Evolutionary conservation across 2,113 vertebrate species (phyloP).

Genomic region (Lagenorhynchus albirostris): DNA sequence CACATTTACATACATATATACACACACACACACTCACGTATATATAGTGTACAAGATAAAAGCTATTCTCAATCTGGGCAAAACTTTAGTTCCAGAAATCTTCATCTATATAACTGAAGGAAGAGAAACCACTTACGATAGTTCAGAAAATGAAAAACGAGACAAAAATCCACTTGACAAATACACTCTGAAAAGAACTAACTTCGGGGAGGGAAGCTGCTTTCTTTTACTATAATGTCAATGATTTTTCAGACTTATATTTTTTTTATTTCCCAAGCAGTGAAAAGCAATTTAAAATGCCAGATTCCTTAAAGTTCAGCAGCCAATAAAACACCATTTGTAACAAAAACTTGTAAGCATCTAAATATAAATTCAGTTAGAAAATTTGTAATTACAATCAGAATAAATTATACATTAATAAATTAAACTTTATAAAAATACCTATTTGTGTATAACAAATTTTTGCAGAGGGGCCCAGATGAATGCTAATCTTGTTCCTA

Average conservation of each 20-base stretch:
- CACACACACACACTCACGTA: too few species aligned
- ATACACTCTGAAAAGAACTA: background rate
- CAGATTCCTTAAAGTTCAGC: background rate
- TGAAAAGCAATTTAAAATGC: background rate
- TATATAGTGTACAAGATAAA: background rate
- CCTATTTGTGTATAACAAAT: background rate
- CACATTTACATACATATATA: accelerated
- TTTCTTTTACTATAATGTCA: background rate
- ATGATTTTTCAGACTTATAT: background rate
- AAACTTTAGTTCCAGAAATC: background rate
- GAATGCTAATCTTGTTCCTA: slow-evolving; percentile 36
- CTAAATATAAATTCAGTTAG: slow-evolving; percentile 39
- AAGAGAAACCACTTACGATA: background rate
- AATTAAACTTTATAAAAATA: slow-evolving; percentile 23
- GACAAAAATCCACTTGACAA: background rate
- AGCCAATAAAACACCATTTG: background rate
- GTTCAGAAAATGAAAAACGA: background rate
- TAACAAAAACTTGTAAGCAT: background rate
- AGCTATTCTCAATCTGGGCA: background rate
- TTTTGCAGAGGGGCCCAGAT: background rate
- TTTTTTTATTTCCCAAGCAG: slow-evolving; percentile 34
- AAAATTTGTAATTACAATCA: background rate
- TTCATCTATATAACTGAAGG: background rate
- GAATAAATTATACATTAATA: slow-evolving; percentile 19
- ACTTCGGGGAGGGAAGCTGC: background rate